Percentiles rank a stretch among this genome's conserved stretches.
phyloP scores from a whole-genome alignment of 1,140 invertebrate genomes.

The Ips nitidus region DNA sequence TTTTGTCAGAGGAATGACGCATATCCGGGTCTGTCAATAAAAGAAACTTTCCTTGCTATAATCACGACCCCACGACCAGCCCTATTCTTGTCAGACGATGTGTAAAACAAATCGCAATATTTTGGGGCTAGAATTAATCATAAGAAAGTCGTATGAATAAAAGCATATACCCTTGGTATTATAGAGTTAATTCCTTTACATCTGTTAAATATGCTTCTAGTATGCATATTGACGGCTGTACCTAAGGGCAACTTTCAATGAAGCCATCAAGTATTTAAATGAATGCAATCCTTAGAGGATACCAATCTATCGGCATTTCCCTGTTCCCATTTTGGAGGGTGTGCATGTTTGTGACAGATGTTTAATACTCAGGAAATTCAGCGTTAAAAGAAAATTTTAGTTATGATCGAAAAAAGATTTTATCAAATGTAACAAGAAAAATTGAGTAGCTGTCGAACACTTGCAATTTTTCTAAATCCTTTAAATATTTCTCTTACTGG shows the following conservation, averaged over 20 bases:
- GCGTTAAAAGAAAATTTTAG: background rate
- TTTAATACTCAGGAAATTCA: background rate
- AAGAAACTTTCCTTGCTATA: slow-evolving; percentile 12
- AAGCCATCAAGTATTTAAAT: slow-evolving; percentile 16
- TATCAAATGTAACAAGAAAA: background rate
- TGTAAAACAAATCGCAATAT: slow-evolving; percentile 6
- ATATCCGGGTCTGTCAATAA: slow-evolving; percentile 12
- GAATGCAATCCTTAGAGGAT: slow-evolving; percentile 1
- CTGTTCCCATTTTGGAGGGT: background rate
- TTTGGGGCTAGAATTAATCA: background rate
- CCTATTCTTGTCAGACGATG: slow-evolving; percentile 1
- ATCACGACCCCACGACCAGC: background rate
- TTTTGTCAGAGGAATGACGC: slow-evolving; percentile 14
- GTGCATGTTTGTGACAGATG: background rate
- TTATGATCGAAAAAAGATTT: slow-evolving; percentile 2
- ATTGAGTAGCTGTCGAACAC: background rate
- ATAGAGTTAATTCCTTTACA: background rate
- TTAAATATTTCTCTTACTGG: background rate
- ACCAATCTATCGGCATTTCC: background rate
- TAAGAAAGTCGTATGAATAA: background rate
- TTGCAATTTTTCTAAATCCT: background rate
- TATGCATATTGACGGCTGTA: background rate
- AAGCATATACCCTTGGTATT: background rate
- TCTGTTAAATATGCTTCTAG: background rate
- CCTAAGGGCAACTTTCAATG: slow-evolving; percentile 2